A percentile compares a stretch with the other conserved stretches of the same genome.
Evolutionary conservation across 2,888 invertebrate genomes (phyloP).

Genomic region (Gastracanthus pulcherrimus): DNA sequence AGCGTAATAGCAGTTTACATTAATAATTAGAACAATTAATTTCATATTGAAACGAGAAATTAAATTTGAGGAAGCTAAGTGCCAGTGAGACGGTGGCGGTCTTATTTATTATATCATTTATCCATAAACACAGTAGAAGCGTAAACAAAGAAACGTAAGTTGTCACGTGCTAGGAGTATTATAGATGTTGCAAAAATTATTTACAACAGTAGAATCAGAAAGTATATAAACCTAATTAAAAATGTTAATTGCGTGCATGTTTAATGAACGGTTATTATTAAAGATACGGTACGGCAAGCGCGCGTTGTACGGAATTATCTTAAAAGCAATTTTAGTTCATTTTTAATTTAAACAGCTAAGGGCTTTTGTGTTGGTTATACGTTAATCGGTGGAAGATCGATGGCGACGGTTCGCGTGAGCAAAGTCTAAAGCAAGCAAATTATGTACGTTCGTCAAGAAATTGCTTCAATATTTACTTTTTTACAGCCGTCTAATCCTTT

Average conservation of each 20-base stretch:
- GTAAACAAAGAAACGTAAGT: too few relatives aligned
- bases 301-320: slow-evolving; percentile 39
- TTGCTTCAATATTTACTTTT: slow-evolving; percentile 44
- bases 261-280: slow-evolving; percentile 36
- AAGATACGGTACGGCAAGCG: slow-evolving; percentile 1
- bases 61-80: too few relatives aligned
- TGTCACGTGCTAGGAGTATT: too few relatives aligned
- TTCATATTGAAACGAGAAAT: too few relatives aligned
- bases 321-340: slow-evolving; percentile 49
- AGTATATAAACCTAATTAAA: slow-evolving; percentile 6
- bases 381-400: slow-evolving; percentile 54
- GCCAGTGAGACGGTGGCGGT: too few relatives aligned
- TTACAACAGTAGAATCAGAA: not conserved
- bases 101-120: too few relatives aligned
- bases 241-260: slow-evolving; percentile 18
- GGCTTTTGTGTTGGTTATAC: slow-evolving; percentile 28
- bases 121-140: too few relatives aligned
- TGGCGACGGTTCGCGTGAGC: slow-evolving; percentile 48
- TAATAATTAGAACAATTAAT: too few relatives aligned
- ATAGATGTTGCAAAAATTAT: too few relatives aligned
- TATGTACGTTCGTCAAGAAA: slow-evolving; percentile 42
- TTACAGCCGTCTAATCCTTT: slow-evolving; percentile 14
- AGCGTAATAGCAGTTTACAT: too few relatives aligned
- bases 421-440: slow-evolving; percentile 39
- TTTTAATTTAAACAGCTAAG: slow-evolving; percentile 46